These are phyloP conservation scores for Steatornis caripensis DNA, from an alignment of 2,113 vertebrate genomes.

Conservation along the genomic window DNA sequence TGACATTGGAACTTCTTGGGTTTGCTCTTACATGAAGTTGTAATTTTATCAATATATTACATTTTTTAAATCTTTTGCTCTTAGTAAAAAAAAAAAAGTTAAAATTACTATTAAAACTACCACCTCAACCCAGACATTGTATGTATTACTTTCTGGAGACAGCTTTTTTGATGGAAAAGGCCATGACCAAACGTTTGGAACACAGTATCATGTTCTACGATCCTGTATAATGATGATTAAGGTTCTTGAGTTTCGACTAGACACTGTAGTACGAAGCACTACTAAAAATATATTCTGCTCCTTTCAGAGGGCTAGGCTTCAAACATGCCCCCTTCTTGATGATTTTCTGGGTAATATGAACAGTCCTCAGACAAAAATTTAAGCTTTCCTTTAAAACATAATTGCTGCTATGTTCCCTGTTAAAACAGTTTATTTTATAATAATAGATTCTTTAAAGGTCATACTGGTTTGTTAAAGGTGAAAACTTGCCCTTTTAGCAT, in stretches of 20 bases:
- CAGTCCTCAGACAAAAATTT: neutral
- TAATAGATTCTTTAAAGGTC: neutral
- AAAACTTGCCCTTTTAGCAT: neutral
- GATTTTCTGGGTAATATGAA: neutral
- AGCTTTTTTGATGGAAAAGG: neutral
- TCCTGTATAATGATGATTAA: neutral
- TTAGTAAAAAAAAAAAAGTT: neutral
- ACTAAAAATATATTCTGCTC: neutral
- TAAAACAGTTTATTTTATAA: neutral
- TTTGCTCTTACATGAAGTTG: neutral
- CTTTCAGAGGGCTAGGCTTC: neutral
- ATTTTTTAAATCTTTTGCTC: neutral
- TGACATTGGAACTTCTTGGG: neutral
- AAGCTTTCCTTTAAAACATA: neutral
- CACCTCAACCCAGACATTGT: neutral
- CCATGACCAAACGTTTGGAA: neutral
- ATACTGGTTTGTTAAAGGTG: neutral
- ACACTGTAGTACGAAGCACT: neutral
- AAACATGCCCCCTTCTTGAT: neutral
- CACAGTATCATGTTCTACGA: neutral
- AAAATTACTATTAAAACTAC: neutral
- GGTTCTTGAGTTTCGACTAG: neutral
- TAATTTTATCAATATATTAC: neutral
- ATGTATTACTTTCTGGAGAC: neutral
- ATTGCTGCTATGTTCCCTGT: neutral